Evolutionary conservation across 2,113 vertebrate genomes (phyloP), one percentile per base, ranked within the genome.

Genomic region (Stigmatopora nigra): DNA sequence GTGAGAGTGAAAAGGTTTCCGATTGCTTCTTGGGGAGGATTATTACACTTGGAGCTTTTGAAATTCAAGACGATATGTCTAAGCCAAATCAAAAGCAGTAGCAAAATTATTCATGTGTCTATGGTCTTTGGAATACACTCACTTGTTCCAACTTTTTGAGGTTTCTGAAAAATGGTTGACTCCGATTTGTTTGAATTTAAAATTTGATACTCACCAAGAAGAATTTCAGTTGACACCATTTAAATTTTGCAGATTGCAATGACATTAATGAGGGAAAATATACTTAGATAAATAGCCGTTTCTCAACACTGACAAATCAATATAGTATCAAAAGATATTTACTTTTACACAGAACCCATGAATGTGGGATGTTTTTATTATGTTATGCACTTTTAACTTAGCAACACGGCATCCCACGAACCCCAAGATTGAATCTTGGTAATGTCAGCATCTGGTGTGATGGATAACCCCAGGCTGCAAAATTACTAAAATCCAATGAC

Each of bases 1-100:
- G 36, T 19, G 19, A 22, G 59, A 19, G 67, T 17, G 13, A 74
- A 73, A 73, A 38, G 60, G 55, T 70, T 82, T 78, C 60, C 67
- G 69, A 60, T 44, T 75, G 66, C 60, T 68, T 80, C 70, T 58
- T 65, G 5, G 44, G 35, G n/a, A 14, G 64, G 62, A 56, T 78
- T 75, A 70, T 77, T 75, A 61, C 76, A 70, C 73, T 70, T 49
- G 74, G 64, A 72, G 74, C 65, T 70, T 77, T 63, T 68, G 79
- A 69, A 76, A 25, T 70, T 74, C 2, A 60, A 17, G 64, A 48
- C 35, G 53, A 70, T 70, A 76, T 51, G 51, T 65, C 69, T 79
- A 48, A 65, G 74, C 67, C 69, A 80, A 82, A 77, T 72, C 60
- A 72, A 76, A 85, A 67, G 66, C 75, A 58, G 10, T 72, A 72